phyloP scores from a whole-genome alignment of 2,797 vertebrate genomes.

The Avahi laniger region DNA sequence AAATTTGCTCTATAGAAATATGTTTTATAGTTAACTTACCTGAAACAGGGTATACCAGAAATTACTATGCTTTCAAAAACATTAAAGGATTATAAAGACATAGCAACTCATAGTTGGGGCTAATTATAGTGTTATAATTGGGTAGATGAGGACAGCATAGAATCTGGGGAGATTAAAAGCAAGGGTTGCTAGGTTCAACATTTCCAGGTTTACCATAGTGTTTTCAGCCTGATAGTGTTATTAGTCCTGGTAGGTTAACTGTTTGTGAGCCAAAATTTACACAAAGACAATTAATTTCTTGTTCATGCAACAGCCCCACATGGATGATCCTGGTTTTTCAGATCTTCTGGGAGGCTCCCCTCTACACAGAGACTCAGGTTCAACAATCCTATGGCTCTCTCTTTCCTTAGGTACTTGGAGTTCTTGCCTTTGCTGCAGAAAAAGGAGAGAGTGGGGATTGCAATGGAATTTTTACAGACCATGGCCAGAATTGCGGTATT shows the following conservation, averaged over 20 bases:
- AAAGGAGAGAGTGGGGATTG: not conserved
- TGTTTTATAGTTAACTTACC: not conserved
- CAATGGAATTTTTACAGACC: not conserved
- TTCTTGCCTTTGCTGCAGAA: not conserved
- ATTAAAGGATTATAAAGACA: not conserved
- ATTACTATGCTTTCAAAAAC: not conserved
- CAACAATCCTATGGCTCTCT: not conserved
- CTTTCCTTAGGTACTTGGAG: not conserved
- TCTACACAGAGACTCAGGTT: not conserved
- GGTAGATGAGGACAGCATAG: not conserved
- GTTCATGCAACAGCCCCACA: not conserved
- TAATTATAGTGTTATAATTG: not conserved
- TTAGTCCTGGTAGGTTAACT: not conserved
- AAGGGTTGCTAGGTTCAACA: not conserved
- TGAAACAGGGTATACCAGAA: not conserved
- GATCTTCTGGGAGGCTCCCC: not conserved
- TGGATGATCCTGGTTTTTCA: not conserved
- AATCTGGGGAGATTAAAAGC: not conserved
- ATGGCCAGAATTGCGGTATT: not conserved
- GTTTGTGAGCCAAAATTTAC: not conserved
- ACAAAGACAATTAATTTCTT: not conserved
- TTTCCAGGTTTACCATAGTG: not conserved
- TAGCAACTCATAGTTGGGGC: not conserved
- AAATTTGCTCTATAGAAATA: conserved; percentile 2
- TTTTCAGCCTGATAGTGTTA: not conserved